These are phyloP conservation scores for Lacanobia wlatinum DNA, from an alignment of 2,888 invertebrate genomes.

Conservation along the genomic window DNA sequence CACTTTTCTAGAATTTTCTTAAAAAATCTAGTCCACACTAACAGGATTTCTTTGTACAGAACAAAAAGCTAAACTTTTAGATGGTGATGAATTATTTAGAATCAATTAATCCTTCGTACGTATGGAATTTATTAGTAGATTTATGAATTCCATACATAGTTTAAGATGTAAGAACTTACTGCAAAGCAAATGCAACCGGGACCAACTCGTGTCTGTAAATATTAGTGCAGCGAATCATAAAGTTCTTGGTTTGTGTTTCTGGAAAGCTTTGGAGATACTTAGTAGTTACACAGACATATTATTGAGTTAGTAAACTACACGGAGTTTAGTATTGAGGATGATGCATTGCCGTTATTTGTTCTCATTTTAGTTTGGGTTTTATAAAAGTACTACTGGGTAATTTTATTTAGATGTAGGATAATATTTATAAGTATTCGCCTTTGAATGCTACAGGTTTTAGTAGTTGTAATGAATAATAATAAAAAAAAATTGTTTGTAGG, in stretches of 20 bases:
- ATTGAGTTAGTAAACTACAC: neutral
- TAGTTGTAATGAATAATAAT: neutral
- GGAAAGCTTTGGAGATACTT: slow-evolving; percentile 13
- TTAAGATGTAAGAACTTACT: neutral
- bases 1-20: neutral
- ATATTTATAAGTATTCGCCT: too few relatives aligned
- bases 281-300: neutral
- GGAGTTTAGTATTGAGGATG: neutral
- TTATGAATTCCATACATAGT: neutral
- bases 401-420: too few relatives aligned
- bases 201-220: neutral
- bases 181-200: neutral
- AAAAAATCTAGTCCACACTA: neutral
- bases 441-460: neutral
- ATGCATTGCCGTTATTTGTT: neutral
- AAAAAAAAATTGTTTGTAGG: neutral
- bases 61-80: neutral
- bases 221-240: neutral
- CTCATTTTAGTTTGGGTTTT: neutral
- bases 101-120: neutral
- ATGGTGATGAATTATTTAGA: neutral
- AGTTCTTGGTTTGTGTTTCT: slow-evolving; percentile 2
- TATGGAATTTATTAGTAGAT: neutral
- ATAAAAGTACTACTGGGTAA: too few relatives aligned
- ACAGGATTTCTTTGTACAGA: neutral